phyloP scores from a whole-genome alignment of 2,113 vertebrate genomes.

The Labrus mixtus region DNA sequence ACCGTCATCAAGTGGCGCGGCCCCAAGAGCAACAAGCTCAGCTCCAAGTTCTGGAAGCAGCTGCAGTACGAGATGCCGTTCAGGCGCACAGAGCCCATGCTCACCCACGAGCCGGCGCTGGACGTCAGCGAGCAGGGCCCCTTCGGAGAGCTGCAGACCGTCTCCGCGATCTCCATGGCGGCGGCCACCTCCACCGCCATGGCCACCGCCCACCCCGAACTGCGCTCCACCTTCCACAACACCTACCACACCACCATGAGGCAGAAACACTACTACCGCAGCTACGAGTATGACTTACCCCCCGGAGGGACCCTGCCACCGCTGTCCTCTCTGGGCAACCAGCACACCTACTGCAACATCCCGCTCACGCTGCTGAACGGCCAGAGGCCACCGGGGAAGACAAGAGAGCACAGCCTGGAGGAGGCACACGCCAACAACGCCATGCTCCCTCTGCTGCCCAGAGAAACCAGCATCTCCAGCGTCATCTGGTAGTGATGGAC shows the following conservation, averaged over 20 bases:
- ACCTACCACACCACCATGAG: constrained; percentile 98
- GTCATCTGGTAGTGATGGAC: constrained; percentile 94
- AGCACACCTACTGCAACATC: constrained; percentile 99
- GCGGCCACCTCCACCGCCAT: constrained; percentile 97
- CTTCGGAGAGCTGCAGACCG: constrained; percentile 97
- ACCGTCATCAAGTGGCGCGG: constrained; percentile 98
- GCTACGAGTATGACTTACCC: constrained; percentile 96
- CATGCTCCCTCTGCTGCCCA: constrained; percentile 96
- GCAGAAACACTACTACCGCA: constrained; percentile 99
- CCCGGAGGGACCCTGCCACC: constrained; percentile 93
- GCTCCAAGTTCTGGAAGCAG: constrained; percentile 99
- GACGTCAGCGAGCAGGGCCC: constrained; percentile 97
- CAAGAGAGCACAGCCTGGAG: constrained; percentile 95
- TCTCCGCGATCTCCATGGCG: constrained; percentile 98
- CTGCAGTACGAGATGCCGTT: constrained; percentile 99
- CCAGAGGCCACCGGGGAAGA: constrained; percentile 95
- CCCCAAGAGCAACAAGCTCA: constrained; percentile 97
- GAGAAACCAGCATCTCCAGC: constrained; percentile 99
- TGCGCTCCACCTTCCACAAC: constrained; percentile 97
- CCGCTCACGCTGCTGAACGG: constrained; percentile 98
- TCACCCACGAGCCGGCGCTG: constrained; percentile 93
- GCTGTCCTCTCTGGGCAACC: constrained; percentile 95
- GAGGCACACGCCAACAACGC: constrained; percentile 98
- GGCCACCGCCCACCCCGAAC: constrained; percentile 97
- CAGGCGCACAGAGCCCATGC: constrained; percentile 95